These are phyloP conservation scores for Clepsis dumicolana DNA, from an alignment of 2,888 invertebrate genomes.

Conservation along the genomic window DNA sequence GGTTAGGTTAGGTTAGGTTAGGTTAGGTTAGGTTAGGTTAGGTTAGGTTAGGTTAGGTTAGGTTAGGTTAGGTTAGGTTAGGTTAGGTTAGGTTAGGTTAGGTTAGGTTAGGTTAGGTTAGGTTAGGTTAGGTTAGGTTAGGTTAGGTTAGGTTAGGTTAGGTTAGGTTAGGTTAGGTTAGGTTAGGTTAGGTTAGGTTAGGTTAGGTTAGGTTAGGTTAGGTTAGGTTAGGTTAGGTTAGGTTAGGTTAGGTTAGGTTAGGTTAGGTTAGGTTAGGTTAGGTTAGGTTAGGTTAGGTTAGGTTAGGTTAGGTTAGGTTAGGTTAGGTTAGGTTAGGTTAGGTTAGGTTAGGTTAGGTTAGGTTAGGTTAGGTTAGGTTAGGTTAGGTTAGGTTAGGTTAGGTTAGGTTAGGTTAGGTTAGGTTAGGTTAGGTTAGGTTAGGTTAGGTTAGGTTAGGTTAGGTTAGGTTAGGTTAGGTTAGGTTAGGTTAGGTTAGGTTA, in stretches of 20 bases:
- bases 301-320: slow-evolving; percentile 4
- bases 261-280: slow-evolving; percentile 20
- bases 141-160: slow-evolving; percentile 11
- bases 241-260: slow-evolving; percentile 19
- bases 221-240: slow-evolving; percentile 14
- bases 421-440: neutral
- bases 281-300: slow-evolving; percentile 18
- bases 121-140: slow-evolving; percentile 38
- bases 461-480: slow-evolving; percentile 25
- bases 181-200: slow-evolving; percentile 15
- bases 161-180: slow-evolving; percentile 19
- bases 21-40: slow-evolving; percentile 33
- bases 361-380: neutral
- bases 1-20: slow-evolving; percentile 25
- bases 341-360: neutral
- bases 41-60: slow-evolving; percentile 36
- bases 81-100: slow-evolving; percentile 39
- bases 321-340: neutral
- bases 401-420: neutral
- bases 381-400: slow-evolving; percentile 25
- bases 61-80: slow-evolving; percentile 29
- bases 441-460: slow-evolving; percentile 25
- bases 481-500: slow-evolving; percentile 9
- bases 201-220: slow-evolving; percentile 13
- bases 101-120: slow-evolving; percentile 28